These are phyloP conservation scores for Rhincodon typus DNA, from an alignment of 2,797 vertebrate species.

Conservation along the genomic window DNA sequence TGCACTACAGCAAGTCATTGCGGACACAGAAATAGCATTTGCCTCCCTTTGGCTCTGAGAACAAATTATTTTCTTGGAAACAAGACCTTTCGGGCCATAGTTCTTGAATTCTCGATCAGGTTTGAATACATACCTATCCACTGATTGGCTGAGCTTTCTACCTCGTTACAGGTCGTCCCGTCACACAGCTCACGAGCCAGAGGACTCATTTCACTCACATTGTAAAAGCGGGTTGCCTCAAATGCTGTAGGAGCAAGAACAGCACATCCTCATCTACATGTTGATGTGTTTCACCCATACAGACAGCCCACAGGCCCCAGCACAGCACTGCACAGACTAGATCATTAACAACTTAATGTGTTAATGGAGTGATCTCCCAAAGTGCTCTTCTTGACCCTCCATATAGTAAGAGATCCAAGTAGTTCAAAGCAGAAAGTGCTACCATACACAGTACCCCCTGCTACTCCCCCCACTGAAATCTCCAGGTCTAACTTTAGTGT, in stretches of 20 bases:
- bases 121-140: constrained; percentile 65
- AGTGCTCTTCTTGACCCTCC: not conserved
- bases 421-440: not conserved
- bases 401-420: not conserved
- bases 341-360: not conserved
- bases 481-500: not conserved
- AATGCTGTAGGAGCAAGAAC: constrained; percentile 62
- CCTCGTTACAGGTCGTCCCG: constrained; percentile 82
- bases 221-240: constrained; percentile 90
- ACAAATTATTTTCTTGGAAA: not conserved
- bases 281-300: too few relatives aligned
- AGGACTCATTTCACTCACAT: constrained; percentile 79
- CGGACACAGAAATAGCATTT: not conserved
- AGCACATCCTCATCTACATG: too few relatives aligned
- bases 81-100: not conserved
- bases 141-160: constrained; percentile 78
- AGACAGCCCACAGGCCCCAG: too few relatives aligned
- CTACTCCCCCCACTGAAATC: not conserved
- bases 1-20: not conserved
- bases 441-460: not conserved
- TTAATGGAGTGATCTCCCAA: not conserved
- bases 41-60: not conserved
- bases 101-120: not conserved
- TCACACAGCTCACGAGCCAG: constrained; percentile 79
- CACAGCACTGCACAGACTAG: too few relatives aligned